These are phyloP conservation scores for Nannobrachium achirus DNA, from an alignment of 2,113 vertebrate species.

Conservation along the genomic window DNA sequence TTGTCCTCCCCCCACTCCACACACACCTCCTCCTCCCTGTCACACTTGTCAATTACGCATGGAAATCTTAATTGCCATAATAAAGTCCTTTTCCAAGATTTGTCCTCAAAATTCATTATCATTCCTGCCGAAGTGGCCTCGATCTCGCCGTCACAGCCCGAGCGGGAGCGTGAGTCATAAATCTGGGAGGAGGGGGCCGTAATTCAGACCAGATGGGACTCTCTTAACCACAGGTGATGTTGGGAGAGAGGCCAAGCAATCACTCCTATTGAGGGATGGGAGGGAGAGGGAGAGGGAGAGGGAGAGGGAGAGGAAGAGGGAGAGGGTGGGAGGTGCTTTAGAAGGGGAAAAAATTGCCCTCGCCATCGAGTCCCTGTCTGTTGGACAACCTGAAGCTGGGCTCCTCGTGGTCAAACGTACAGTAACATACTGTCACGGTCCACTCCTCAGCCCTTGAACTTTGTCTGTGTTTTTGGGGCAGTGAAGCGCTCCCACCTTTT, in stretches of 20 bases:
- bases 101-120: constrained; percentile 78
- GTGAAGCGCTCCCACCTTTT: no score
- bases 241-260: constrained; percentile 57
- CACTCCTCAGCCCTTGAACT: no score
- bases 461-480: no score
- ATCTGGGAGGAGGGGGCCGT: constrained; percentile 69
- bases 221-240: constrained; percentile 81
- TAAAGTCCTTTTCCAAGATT: constrained; percentile 74
- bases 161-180: constrained; percentile 67
- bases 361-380: constrained; percentile 46
- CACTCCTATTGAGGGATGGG: constrained; percentile 44
- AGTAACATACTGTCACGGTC: no score
- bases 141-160: constrained; percentile 41
- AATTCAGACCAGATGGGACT: constrained; percentile 80
- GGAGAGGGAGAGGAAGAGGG: no score
- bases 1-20: constrained; percentile 41
- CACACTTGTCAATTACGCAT: constrained; percentile 69
- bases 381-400: constrained; percentile 56
- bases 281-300: background rate
- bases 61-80: constrained; percentile 73
- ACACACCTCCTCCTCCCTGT: constrained; percentile 5
- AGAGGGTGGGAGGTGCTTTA: no score
- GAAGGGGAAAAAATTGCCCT: constrained; percentile 35
- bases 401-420: constrained; percentile 44
- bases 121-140: constrained; percentile 71